Evolutionary conservation across 1,140 invertebrate species (phyloP).

Genomic region (Papilio machaon): DNA sequence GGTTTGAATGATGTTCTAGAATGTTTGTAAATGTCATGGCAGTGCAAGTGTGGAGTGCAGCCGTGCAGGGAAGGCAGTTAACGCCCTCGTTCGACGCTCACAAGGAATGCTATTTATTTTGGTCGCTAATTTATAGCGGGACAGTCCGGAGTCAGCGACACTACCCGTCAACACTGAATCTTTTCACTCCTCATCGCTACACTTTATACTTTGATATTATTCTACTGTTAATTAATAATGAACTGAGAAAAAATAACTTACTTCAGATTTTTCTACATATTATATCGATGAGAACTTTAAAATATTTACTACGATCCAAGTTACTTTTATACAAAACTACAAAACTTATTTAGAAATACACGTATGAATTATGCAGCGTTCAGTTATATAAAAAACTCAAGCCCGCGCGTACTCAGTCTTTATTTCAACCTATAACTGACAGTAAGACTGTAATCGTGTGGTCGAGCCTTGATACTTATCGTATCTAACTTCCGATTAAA

Average conservation of each 20-base stretch:
- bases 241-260: neutral
- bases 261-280: neutral
- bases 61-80: slow-evolving; percentile 51
- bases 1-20: neutral
- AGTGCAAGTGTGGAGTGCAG: slow-evolving; percentile 12
- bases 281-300: neutral
- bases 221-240: neutral
- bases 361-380: neutral
- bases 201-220: neutral
- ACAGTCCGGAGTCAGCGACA: slow-evolving; percentile 32
- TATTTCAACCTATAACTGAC: slow-evolving; percentile 4
- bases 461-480: slow-evolving; percentile 10
- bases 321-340: neutral
- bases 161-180: slow-evolving; percentile 21
- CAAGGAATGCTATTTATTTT: slow-evolving; percentile 57
- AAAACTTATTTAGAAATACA: neutral
- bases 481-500: slow-evolving; percentile 6
- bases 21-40: slow-evolving; percentile 9
- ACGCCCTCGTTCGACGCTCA: slow-evolving; percentile 52
- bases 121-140: slow-evolving; percentile 63
- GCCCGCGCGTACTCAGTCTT: neutral
- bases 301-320: neutral
- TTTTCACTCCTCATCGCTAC: neutral
- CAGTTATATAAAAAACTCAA: neutral
- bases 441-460: neutral